Evolutionary conservation across 2,113 vertebrate species (phyloP), one percentile per base, ranked within the genome.

Genomic region (Pavo muticus): DNA sequence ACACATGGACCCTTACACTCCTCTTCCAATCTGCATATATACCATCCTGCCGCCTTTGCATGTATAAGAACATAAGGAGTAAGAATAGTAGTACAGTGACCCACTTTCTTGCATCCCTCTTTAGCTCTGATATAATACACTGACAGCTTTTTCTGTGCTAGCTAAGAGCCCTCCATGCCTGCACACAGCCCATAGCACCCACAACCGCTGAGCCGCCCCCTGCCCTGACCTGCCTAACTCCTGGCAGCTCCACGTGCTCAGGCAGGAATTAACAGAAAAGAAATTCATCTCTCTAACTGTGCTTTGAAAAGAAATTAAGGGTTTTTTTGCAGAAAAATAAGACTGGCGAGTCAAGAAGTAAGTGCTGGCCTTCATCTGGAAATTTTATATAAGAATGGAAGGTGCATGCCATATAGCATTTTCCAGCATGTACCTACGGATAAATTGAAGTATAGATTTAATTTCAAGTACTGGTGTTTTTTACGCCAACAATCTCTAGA

Each of bases 61-160:
- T 54, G 42, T 77, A 72, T 76, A 48, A 81, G 83, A 96, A 92
- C 92, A 95, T 90, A 96, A 93, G 52, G 92, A 93, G 76, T 60
- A 96, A 93, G 94, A 96, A 96, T 90, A 96, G 95, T 79, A 88
- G 76, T 44, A 84, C 91, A 60, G 65, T 95, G 95, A 96, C 96
- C 95, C 96, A 96, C 79, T 96, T 96, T 94, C 23, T 0, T 75
- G 73, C 39, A 74, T 57, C 80, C 76, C 40, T 81, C 90, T 90
- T 90, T 42, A 78, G 83, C 80, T 84, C 90, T 64, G 24, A 64
- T 64, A 77, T 77, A 67, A 94, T 45, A 59, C n/a, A 77, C 37
- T 1, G 6, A 65, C 39, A 21, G 2, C 35, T 44, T 67, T 71
- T 25, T 5, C 68, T 7, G 10, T 0, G 0, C 35, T 35, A 24